Base-by-base conservation (phyloP, 2,888 invertebrate species). In the Apantesis nais region DNA sequence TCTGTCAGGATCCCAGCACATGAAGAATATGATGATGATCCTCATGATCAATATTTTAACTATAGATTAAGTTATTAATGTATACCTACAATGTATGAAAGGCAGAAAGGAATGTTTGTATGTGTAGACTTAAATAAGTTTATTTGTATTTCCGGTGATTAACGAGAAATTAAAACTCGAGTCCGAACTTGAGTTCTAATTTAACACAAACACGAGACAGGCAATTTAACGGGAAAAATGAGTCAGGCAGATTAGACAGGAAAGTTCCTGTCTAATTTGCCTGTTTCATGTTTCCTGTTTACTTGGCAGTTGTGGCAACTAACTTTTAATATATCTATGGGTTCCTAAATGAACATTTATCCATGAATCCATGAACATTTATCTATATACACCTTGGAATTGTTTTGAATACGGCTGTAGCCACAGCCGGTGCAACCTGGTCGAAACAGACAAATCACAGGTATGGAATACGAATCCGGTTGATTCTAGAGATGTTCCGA, bases 21-120 rank as follows among this genome's bases (percentile, higher is more conserved):
- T 70, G 77, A 83, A 83, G 83, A 85, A 72, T 29, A 69, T 76
- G 80, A 80, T 79, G 79, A 83, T 81, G 74, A 79, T 77, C 71
- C 72, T 73, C 61, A 61, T 44, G 44, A 67, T 61, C 60, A 12
- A 58, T 2, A 55, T 66, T 66, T 61, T 31, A 12, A 31, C 22
- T 31, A 9, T 66, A 68, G 69, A 60, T 69, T 60, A 65, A 58
- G 44, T 31, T 68, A 22, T 61, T 48, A 66, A 41, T 61, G 52
- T 37, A 62, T 44, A n/a, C n/a, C n/a, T n/a, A 67, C 37, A 37
- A 44, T 61, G 67, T 44, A 44, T 61, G 67, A 19, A 67, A 61
- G 60, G 44, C 34, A 48, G 67, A 66, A 60, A 60, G 60, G 66
- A 62, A 62, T 68, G 62, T 52, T 62, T 48, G 67, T 29, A 29